A percentile compares a stretch with the other conserved stretches of the same genome.
These are phyloP conservation scores for Cavia porcellus DNA, from an alignment of 2,113 vertebrate species.

Conservation along the genomic window DNA sequence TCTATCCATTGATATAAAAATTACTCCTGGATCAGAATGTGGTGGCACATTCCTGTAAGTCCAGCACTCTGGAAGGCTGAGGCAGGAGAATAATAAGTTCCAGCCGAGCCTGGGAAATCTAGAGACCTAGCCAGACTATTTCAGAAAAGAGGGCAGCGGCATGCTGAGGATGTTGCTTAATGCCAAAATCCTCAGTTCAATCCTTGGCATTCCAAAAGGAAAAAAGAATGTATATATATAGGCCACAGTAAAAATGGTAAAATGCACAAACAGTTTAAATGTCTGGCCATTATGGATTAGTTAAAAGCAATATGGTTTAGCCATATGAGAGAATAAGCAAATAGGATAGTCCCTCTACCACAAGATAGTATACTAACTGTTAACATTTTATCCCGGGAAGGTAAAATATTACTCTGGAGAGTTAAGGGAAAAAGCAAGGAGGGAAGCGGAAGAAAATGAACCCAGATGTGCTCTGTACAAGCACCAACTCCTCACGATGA, in stretches of 20 bases:
- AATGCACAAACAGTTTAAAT: conserved; percentile 35
- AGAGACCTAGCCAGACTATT: neutral
- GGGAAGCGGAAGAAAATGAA: neutral
- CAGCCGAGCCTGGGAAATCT: neutral
- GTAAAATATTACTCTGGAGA: neutral
- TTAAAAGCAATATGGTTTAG: neutral
- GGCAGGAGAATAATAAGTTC: neutral
- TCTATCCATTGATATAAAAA: neutral
- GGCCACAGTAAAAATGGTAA: neutral
- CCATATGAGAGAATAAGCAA: neutral
- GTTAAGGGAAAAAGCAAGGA: neutral
- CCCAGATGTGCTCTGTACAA: neutral
- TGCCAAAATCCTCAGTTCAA: neutral
- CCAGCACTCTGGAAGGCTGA: neutral
- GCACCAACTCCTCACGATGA: neutral
- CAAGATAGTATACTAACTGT: neutral
- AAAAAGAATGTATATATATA: neutral
- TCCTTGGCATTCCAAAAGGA: neutral
- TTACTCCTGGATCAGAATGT: neutral
- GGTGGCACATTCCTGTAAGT: neutral
- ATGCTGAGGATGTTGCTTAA: neutral
- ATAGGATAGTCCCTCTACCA: neutral
- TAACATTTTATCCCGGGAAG: neutral
- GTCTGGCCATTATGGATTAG: neutral
- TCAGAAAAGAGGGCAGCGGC: neutral